Evolutionary conservation across 2,888 invertebrate species (phyloP), one percentile per base, ranked within the genome.

Genomic region (Andrena trimmerana): DNA sequence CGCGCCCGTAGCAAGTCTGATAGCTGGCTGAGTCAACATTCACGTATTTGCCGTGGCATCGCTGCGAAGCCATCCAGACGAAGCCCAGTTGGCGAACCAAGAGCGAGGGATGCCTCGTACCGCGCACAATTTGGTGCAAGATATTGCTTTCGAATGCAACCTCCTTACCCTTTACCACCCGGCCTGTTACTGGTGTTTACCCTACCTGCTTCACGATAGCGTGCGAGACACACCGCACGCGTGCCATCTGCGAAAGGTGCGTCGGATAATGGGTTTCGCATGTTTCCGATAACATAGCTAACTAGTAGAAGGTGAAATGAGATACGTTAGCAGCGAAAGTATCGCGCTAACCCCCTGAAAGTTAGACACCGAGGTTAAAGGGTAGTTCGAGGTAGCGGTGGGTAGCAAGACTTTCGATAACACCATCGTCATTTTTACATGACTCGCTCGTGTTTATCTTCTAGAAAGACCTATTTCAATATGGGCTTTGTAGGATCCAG

Each of bases 11-110:
- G 83, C 83, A 84, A 87, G 89, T 91, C 90, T 91, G 90, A 91
- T 91, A 91, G 92, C 91, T 91, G 87, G 85, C 90, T 92, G 88
- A 89, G 90, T 91, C 92, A 92, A 92, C 91, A 91, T 85, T 84
- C 86, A 86, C 69, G 85, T 91, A 90, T 91, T 92, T 92, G 90
- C 90, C 84, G 86, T 87, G 84, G 87, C 86, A 86, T 84, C 82
- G 85, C 85, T 74, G 81, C 84, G 86, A 86, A 90, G 84, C 87
- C 86, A 88, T 88, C 81, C 83, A 77, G 83, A 86, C 84, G 85
- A 88, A 88, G 86, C 86, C 84, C 85, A 89, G 81, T 82, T 74
- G 84, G 83, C 72, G 86, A 85, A 90, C 86, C 83, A 83, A 60
- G 78, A 62, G 63, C 33, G 67, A 68, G 80, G 78, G 78, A 76